phyloP scores from a whole-genome alignment of 1,140 invertebrate genomes.

The Ooceraea biroi region DNA sequence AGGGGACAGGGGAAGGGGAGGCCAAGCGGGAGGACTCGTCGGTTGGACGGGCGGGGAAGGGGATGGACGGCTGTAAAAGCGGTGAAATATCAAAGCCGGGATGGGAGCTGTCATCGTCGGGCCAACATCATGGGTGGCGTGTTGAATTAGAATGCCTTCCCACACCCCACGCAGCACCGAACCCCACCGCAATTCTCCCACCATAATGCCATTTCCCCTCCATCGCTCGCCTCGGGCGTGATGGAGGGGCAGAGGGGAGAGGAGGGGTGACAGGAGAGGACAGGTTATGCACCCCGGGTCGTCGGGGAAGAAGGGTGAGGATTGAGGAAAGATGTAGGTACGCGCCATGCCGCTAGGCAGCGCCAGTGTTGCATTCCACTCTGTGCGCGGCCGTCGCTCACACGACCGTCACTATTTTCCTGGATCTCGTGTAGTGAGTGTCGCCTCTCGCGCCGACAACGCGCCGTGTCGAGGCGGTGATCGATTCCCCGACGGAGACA shows the following conservation, averaged over 20 bases:
- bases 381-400: slow-evolving; percentile 51
- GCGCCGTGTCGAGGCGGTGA: slow-evolving; percentile 47
- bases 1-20: not conserved
- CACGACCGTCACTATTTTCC: slow-evolving; percentile 78
- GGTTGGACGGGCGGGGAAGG: slow-evolving; percentile 78
- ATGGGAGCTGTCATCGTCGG: slow-evolving; percentile 89
- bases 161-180: slow-evolving; percentile 77
- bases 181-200: slow-evolving; percentile 75
- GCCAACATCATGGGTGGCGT: slow-evolving; percentile 90
- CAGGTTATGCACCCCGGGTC: slow-evolving; percentile 68
- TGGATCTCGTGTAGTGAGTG: slow-evolving; percentile 77
- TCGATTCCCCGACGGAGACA: slow-evolving; percentile 59
- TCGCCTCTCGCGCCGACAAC: slow-evolving; percentile 39
- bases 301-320: slow-evolving; percentile 32
- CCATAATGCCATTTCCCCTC: slow-evolving; percentile 74
- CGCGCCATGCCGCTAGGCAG: slow-evolving; percentile 70
- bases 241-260: not conserved
- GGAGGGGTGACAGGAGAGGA: slow-evolving; percentile 64
- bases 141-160: slow-evolving; percentile 87
- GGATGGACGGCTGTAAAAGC: slow-evolving; percentile 85
- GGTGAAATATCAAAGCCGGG: slow-evolving; percentile 88
- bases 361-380: slow-evolving; percentile 71
- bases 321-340: slow-evolving; percentile 3
- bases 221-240: not conserved
- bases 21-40: not conserved